phyloP scores from a whole-genome alignment of 2,113 vertebrate species.

The Strigops habroptila region DNA sequence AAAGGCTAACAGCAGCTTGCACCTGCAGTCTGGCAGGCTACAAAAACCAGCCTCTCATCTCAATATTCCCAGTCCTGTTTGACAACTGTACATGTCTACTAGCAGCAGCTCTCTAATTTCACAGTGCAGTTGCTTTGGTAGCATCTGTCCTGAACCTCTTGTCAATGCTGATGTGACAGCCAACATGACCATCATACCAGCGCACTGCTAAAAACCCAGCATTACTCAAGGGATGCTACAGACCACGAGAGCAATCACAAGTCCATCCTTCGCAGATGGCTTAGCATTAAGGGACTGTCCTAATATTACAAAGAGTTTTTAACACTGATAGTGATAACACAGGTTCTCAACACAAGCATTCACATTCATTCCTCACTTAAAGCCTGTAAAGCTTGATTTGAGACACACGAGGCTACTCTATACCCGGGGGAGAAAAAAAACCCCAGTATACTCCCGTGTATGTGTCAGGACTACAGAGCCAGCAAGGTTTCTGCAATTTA shows the following conservation, averaged over 20 bases:
- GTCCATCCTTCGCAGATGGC: not conserved
- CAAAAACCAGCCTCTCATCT: not conserved
- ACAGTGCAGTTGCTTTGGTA: not conserved
- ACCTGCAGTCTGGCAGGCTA: not conserved
- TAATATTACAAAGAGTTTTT: not conserved
- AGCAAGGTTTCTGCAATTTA: not conserved
- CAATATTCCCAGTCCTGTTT: not conserved
- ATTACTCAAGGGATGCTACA: not conserved
- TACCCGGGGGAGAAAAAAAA: fast-evolving
- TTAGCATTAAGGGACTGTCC: fast-evolving
- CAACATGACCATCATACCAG: not conserved
- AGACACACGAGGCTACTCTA: not conserved
- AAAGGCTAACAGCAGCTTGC: not conserved
- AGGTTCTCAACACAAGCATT: not conserved
- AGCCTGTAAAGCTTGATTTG: not conserved
- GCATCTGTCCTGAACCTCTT: not conserved
- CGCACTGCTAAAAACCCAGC: fast-evolving
- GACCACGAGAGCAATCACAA: fast-evolving
- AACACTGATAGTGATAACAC: not conserved
- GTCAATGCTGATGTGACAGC: not conserved
- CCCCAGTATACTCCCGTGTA: not conserved
- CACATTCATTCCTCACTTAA: not conserved
- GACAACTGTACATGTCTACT: not conserved
- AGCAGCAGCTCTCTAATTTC: not conserved
- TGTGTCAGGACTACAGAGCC: not conserved